Percentiles rank a stretch among this genome's conserved stretches.
Conservation (phyloP, 2,113 vertebrate genomes). For the Sula dactylatra region DNA sequence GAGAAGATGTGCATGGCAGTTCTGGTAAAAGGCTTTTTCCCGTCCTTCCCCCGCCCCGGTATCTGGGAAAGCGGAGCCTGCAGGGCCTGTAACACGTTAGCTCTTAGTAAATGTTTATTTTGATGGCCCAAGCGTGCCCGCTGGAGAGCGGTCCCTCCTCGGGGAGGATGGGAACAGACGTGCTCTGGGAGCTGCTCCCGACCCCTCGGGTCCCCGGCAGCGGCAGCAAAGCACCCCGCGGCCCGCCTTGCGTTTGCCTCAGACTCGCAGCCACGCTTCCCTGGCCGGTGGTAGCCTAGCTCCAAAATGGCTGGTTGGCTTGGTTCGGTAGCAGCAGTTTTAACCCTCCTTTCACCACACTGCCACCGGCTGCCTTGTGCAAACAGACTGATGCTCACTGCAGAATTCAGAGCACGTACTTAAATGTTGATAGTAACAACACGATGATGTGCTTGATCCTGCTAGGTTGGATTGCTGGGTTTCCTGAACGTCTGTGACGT, state of each 20-base stretch:
- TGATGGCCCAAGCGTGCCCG: neutral
- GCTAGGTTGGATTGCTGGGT: neutral
- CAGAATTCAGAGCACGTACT: neutral
- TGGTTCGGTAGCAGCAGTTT: neutral
- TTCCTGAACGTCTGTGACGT: neutral
- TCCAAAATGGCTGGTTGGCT: neutral
- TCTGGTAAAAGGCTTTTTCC: neutral
- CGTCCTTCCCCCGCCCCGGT: fast-evolving
- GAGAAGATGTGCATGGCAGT: neutral
- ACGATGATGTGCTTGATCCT: neutral
- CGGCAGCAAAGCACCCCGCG: fast-evolving
- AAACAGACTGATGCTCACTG: fast-evolving
- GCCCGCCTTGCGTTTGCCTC: fast-evolving
- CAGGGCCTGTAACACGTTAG: constrained; percentile 15
- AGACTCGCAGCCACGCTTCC: fast-evolving
- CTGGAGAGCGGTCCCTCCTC: neutral
- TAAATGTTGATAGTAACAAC: neutral
- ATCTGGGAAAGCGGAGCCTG: neutral
- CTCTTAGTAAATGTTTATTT: neutral
- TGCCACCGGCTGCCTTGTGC: neutral
- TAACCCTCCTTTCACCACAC: neutral
- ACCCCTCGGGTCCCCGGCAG: fast-evolving
- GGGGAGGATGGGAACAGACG: neutral
- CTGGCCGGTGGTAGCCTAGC: neutral
- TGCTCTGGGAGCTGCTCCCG: neutral